Percentiles rank a stretch among this genome's conserved stretches.
Conservation (phyloP, 2,888 invertebrate genomes). For the Cenopis cana region DNA sequence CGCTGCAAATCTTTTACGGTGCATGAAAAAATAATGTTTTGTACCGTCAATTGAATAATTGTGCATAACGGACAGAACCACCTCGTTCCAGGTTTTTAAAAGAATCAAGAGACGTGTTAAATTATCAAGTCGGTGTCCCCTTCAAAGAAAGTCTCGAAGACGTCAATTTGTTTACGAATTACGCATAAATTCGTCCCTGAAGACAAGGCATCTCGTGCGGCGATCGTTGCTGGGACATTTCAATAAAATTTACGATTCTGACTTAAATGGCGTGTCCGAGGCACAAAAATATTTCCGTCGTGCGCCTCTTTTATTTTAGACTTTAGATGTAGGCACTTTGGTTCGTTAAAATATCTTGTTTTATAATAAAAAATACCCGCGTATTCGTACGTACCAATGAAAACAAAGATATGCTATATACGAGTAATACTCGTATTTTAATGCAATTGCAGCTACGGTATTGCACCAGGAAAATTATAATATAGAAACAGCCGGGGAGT, state of each 20-base stretch:
- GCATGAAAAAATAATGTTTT: constrained; percentile 27
- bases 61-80: not conserved
- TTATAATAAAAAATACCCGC: constrained; percentile 78
- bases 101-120: constrained; percentile 76
- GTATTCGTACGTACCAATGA: constrained; percentile 67
- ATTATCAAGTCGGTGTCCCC: constrained; percentile 71
- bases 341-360: constrained; percentile 83
- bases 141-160: constrained; percentile 74
- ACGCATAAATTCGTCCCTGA: constrained; percentile 84
- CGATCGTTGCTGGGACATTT: constrained; percentile 84
- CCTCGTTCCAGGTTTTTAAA: constrained; percentile 47
- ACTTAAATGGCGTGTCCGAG: constrained; percentile 82
- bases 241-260: constrained; percentile 85
- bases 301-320: constrained; percentile 73
- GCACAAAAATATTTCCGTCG: constrained; percentile 77
- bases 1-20: constrained; percentile 32
- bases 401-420: constrained; percentile 66
- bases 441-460: not conserved
- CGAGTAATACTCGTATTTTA: too few relatives aligned
- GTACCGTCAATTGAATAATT: not conserved
- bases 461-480: not conserved
- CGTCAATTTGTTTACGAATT: constrained; percentile 85
- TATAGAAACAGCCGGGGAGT: not conserved
- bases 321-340: constrained; percentile 66
- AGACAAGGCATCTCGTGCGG: constrained; percentile 82